phyloP scores from a whole-genome alignment of 2,888 invertebrate species.

The Andrena bicolor region DNA sequence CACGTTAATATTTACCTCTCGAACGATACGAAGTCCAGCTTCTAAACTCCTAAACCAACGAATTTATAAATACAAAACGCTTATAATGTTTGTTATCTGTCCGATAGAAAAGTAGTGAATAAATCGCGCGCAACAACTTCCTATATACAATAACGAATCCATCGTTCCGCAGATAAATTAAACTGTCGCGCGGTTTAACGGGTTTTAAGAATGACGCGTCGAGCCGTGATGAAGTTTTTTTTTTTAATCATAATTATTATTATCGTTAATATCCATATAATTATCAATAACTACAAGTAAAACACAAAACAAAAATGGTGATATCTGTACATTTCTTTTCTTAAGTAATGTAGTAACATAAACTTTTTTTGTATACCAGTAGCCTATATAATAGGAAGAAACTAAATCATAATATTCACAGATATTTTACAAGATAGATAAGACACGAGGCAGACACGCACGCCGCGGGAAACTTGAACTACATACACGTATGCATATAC shows the following conservation, averaged over 20 bases:
- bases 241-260: conserved; percentile 85
- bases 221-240: conserved; percentile 72
- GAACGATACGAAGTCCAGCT: conserved; percentile 46
- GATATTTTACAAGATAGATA: conserved; percentile 84
- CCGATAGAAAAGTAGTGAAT: neutral
- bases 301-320: conserved; percentile 85
- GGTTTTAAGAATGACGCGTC: conserved; percentile 59
- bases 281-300: conserved; percentile 85
- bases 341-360: conserved; percentile 84
- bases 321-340: conserved; percentile 84
- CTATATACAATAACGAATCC: neutral
- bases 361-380: conserved; percentile 82
- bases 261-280: conserved; percentile 85
- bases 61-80: conserved; percentile 18
- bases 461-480: conserved; percentile 68
- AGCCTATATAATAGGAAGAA: conserved; percentile 84
- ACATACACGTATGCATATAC: conserved; percentile 21
- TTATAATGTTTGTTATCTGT: neutral
- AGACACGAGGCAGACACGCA: conserved; percentile 77
- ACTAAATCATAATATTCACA: conserved; percentile 85
- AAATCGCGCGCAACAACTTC: neutral
- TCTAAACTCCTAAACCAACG: conserved; percentile 41
- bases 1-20: conserved; percentile 34
- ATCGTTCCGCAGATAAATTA: conserved; percentile 21
- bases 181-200: conserved; percentile 20